phyloP scores from a whole-genome alignment of 2,797 vertebrate genomes.

The Rhinichthys osculus region DNA sequence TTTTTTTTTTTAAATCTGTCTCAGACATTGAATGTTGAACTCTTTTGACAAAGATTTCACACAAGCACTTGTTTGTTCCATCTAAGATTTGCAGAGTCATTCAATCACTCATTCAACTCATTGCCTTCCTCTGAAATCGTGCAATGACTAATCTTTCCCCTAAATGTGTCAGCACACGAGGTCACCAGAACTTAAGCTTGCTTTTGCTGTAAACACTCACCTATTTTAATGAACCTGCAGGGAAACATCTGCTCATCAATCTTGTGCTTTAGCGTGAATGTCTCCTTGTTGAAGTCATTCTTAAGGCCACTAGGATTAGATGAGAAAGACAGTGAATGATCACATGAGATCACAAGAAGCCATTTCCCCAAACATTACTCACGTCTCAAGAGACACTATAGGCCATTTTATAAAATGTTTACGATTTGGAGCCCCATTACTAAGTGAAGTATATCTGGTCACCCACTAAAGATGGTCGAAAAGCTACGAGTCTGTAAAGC shows the following conservation, averaged over 20 bases:
- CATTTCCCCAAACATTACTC: slow-evolving; percentile 12
- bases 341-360: slow-evolving; percentile 8
- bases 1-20: no score
- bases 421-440: neutral
- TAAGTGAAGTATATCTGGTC: neutral
- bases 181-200: neutral
- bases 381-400: neutral
- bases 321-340: slow-evolving; percentile 9
- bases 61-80: neutral
- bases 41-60: neutral
- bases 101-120: slow-evolving; percentile 9
- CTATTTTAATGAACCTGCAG: slow-evolving; percentile 99
- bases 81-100: slow-evolving; percentile 28
- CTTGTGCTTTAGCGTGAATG: slow-evolving; percentile 99
- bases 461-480: neutral
- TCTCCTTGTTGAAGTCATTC: slow-evolving; percentile 99
- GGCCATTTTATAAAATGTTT: neutral
- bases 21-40: neutral
- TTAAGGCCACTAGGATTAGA: slow-evolving; percentile 90
- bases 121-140: slow-evolving; percentile 7
- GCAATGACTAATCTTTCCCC: slow-evolving; percentile 22
- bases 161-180: slow-evolving; percentile 15
- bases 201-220: slow-evolving; percentile 75
- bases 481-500: neutral
- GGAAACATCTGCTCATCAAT: slow-evolving; percentile 99